Conservation (phyloP, 2,888 invertebrate species). For the Microctonus aethiopoides region DNA sequence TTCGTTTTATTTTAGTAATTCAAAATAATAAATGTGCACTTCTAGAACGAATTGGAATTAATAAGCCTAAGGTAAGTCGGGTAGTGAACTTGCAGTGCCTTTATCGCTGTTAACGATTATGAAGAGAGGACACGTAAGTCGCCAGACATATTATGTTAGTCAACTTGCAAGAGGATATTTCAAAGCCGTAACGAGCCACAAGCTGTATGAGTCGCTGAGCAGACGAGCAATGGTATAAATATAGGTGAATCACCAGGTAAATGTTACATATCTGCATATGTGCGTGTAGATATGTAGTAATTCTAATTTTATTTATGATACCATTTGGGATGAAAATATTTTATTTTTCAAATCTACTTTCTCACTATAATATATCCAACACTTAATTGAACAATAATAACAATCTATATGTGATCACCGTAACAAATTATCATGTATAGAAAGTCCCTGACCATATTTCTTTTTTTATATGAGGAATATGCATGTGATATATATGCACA, state of each 20-base stretch:
- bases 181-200: conserved; percentile 13
- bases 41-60: neutral
- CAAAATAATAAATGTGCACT: neutral
- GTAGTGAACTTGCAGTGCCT: neutral
- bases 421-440: neutral
- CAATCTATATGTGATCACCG: neutral
- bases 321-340: too few species aligned
- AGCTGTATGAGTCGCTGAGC: neutral
- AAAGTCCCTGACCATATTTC: neutral
- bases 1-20: neutral
- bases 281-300: too few species aligned
- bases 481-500: too few species aligned
- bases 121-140: conserved; percentile 18
- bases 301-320: neutral
- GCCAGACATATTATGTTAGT: conserved; percentile 12
- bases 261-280: too few species aligned
- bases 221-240: neutral
- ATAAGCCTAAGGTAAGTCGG: neutral
- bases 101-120: conserved; percentile 29
- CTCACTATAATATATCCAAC: too few species aligned
- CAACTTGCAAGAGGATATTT: conserved; percentile 3
- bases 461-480: neutral
- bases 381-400: too few species aligned
- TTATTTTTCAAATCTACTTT: too few species aligned
- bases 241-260: neutral